These are phyloP conservation scores for Orthonychiurus folsomi DNA, from an alignment of 2,888 invertebrate genomes.

Conservation along the genomic window DNA sequence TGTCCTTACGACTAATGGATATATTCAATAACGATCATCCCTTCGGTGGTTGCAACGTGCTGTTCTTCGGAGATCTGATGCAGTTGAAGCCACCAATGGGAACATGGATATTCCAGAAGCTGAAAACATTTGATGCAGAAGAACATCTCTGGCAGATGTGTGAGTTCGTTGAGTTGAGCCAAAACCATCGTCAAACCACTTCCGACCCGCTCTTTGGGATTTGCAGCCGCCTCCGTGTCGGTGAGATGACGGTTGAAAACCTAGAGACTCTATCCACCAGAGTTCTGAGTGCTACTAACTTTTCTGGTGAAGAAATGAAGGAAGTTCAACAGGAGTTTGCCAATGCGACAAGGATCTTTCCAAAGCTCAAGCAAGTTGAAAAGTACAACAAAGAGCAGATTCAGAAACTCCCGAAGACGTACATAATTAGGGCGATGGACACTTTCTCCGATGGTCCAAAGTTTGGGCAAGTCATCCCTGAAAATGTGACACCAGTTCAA, in stretches of 20 bases:
- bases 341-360: neutral
- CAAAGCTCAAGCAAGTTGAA: neutral
- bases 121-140: neutral
- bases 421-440: neutral
- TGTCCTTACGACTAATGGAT: neutral
- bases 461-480: neutral
- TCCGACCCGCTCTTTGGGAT: conserved; percentile 3
- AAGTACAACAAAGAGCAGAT: neutral
- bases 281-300: neutral
- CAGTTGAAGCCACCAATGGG: conserved; percentile 10
- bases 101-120: neutral
- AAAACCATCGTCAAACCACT: neutral
- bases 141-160: conserved; percentile 4
- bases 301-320: neutral
- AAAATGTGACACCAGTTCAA: neutral
- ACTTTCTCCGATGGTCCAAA: neutral
- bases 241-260: neutral
- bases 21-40: conserved; percentile 1
- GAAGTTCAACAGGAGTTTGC: neutral
- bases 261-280: neutral
- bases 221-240: conserved; percentile 7
- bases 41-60: neutral
- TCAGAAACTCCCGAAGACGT: neutral
- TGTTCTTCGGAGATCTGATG: conserved; percentile 2
- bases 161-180: neutral